Evolutionary conservation across 1,140 invertebrate genomes (phyloP), one percentile per base, ranked within the genome.

Genomic region (Eumaeus atala): DNA sequence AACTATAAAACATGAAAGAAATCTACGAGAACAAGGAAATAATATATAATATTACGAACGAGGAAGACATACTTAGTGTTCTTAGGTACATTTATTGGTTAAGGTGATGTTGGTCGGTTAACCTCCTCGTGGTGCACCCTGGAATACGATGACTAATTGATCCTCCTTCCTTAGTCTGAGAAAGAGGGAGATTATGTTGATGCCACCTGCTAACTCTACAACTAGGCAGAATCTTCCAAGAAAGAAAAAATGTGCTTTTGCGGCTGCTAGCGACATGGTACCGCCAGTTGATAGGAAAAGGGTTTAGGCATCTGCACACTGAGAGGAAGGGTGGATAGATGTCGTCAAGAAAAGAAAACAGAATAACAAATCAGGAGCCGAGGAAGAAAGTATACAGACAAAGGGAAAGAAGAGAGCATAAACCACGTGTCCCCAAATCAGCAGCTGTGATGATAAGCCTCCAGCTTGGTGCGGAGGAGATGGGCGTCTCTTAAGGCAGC

Each of bases 401-500:
- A n/a, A 28, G 16, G 8, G 7, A 48, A 48, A 11, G 40, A 52
- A 35, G 16, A 40, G n/a, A 36, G 16, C 34, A 48, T 33, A 54
- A 42, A 36, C 47, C 56, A 4, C 53, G 50, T 0, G 9, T 44
- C 0, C 61, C 56, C 0, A 44, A 42, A 3, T 36, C 61, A 9
- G 33, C 56, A 0, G 61, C 56, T 5, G 61, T 62, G 37, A 53
- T 59, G 0, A 18, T 59, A 1, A 53, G 53, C 3, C 21, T 62
- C 14, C 53, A 54, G 52, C 53, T 49, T 9, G 52, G 44, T 10
- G 56, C 61, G 5, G 37, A 18, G 14, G 35, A 56, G 10, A 33
- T 35, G 10, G 56, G 56, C 28, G 33, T 56, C 1, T 55, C 47
- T 3, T 59, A 51, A 11, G 47, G 21, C 0, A 10, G 12, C 1